A percentile compares a stretch with the other conserved stretches of the same genome.
Evolutionary conservation across 2,113 vertebrate species (phyloP).

Genomic region (Camelus bactrianus): DNA sequence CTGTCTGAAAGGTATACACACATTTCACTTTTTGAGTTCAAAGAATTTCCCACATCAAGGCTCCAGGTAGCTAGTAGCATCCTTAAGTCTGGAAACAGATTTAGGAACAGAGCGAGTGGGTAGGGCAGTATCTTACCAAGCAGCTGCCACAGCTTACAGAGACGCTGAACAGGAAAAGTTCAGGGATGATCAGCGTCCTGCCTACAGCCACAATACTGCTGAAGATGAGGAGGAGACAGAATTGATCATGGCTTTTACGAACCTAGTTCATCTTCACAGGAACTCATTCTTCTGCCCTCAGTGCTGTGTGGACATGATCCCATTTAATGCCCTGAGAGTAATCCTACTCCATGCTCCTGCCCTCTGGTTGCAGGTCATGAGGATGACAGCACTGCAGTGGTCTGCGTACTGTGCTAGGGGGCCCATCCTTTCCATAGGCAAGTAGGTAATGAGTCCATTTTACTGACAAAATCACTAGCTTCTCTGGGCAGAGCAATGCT

Average conservation of each 20-base stretch:
- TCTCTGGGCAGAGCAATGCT: neutral
- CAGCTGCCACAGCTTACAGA: neutral
- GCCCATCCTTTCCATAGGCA: neutral
- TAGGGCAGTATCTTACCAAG: neutral
- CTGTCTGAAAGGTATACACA: neutral
- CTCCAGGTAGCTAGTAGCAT: neutral
- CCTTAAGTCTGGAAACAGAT: neutral
- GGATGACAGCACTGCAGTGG: neutral
- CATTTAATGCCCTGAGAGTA: neutral
- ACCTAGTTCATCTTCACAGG: neutral
- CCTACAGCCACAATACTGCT: neutral
- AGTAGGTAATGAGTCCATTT: neutral
- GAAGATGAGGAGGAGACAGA: neutral
- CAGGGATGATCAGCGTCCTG: neutral
- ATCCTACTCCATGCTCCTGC: neutral
- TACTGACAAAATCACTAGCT: neutral
- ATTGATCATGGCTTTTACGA: neutral
- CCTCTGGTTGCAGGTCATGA: neutral
- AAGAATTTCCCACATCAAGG: neutral
- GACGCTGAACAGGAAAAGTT: neutral
- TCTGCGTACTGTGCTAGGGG: neutral
- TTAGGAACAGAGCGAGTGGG: neutral
- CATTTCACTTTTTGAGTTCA: conserved; percentile 16
- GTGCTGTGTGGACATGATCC: neutral
- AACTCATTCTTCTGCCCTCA: neutral